phyloP scores from a whole-genome alignment of 2,797 vertebrate species.

The Centroberyx gerrardi region DNA sequence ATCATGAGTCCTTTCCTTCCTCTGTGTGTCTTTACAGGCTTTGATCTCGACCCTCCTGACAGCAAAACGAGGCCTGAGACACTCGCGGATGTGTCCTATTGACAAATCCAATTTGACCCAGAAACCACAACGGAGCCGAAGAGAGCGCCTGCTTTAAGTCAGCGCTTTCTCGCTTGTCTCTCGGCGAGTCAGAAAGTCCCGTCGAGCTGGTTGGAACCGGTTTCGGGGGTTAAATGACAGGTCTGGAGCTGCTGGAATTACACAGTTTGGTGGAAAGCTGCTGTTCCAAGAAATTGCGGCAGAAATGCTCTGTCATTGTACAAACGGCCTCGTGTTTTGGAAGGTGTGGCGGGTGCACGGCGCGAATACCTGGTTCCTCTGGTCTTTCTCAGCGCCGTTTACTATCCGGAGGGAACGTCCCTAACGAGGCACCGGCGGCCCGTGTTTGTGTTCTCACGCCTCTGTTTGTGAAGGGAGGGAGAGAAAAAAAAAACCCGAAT shows the following conservation, averaged over 20 bases:
- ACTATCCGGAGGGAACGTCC: not conserved
- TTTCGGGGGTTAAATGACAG: conserved; percentile 65
- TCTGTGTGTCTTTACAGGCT: not conserved
- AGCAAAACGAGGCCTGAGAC: conserved; percentile 2
- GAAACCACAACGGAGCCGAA: conserved; percentile 14
- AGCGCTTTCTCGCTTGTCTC: conserved; percentile 4
- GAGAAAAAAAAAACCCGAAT: not conserved
- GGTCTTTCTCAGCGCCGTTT: conserved; percentile 12
- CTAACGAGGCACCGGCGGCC: conserved; percentile 4
- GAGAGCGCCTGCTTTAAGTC: conserved; percentile 33
- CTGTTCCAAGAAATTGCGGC: conserved; percentile 38
- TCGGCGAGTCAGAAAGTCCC: conserved; percentile 60
- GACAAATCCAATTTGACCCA: conserved; percentile 21
- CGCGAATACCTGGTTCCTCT: not conserved
- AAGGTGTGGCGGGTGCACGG: conserved; percentile 19
- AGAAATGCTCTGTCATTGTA: conserved; percentile 58
- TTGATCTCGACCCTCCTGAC: conserved; percentile 5
- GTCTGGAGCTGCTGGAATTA: conserved; percentile 69
- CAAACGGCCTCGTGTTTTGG: conserved; percentile 22
- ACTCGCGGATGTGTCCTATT: not conserved
- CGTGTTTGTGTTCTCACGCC: conserved; percentile 38
- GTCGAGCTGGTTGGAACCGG: conserved; percentile 72
- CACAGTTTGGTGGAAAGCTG: conserved; percentile 55
- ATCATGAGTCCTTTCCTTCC: too few species aligned
- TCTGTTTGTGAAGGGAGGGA: conserved; percentile 1